Conservation (phyloP, 1,140 invertebrate genomes). For the Anthonomus grandis region DNA sequence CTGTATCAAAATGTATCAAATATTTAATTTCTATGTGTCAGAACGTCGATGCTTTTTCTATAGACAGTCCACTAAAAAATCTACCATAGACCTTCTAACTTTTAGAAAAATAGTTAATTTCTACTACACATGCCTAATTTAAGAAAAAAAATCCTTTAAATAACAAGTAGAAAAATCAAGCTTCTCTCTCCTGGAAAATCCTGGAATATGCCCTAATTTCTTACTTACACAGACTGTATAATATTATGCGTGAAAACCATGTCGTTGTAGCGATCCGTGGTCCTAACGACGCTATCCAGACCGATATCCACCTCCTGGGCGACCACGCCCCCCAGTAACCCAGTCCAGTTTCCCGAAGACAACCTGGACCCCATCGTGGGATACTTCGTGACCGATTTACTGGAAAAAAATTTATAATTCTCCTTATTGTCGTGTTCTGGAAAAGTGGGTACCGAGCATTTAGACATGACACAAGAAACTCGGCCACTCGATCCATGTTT, state of each 20-base stretch:
- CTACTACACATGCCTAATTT: background rate
- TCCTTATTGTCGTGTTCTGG: slow-evolving; percentile 3
- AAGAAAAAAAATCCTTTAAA: background rate
- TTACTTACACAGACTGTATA: slow-evolving; percentile 29
- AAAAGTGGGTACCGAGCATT: slow-evolving; percentile 48
- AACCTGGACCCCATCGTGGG: slow-evolving; percentile 56
- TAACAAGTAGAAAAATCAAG: slow-evolving; percentile 1
- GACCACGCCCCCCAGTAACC: slow-evolving; percentile 58
- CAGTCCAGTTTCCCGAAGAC: slow-evolving; percentile 57
- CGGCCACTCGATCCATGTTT: slow-evolving; percentile 47
- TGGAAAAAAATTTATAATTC: slow-evolving; percentile 34
- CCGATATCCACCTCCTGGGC: slow-evolving; percentile 56
- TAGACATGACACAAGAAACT: slow-evolving; percentile 45
- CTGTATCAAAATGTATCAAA: too few species aligned
- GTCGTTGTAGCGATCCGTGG: slow-evolving; percentile 51
- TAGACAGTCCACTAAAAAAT: too few species aligned
- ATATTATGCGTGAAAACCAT: slow-evolving; percentile 53
- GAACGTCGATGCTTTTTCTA: too few species aligned
- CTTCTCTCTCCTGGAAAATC: background rate
- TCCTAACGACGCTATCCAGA: slow-evolving; percentile 57
- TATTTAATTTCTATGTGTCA: too few species aligned
- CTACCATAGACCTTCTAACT: too few species aligned
- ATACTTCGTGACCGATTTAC: slow-evolving; percentile 50
- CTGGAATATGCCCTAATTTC: background rate
- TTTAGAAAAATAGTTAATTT: too few species aligned